These are phyloP conservation scores for Micromesistius poutassou DNA, from an alignment of 2,797 vertebrate genomes.

Conservation along the genomic window DNA sequence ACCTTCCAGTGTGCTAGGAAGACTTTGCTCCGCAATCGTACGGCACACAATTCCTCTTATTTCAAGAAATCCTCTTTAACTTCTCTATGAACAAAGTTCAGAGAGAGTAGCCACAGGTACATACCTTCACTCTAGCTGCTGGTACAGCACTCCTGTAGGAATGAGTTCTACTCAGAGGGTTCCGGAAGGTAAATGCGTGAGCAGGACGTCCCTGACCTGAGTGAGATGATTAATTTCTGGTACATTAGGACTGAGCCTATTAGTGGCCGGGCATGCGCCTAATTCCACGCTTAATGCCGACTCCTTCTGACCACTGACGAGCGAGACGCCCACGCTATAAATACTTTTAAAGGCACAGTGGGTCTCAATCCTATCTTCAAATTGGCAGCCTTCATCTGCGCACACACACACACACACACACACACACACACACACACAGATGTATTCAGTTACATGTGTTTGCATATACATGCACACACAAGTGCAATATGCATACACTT, in stretches of 20 bases:
- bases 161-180: background rate
- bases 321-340: slow-evolving; percentile 57
- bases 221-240: slow-evolving; percentile 69
- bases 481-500: slow-evolving; percentile 16
- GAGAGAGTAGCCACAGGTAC: slow-evolving; percentile 25
- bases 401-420: slow-evolving; percentile 16
- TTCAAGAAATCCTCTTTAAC: background rate
- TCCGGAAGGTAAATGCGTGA: slow-evolving; percentile 19
- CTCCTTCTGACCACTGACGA: slow-evolving; percentile 47
- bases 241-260: slow-evolving; percentile 71
- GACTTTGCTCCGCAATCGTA: background rate
- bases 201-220: slow-evolving; percentile 18
- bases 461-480: slow-evolving; percentile 13
- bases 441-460: slow-evolving; percentile 40
- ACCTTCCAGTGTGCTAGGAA: background rate
- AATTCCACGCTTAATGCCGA: slow-evolving; percentile 59
- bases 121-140: slow-evolving; percentile 53
- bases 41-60: background rate
- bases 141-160: background rate
- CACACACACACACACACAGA: slow-evolving; percentile 36
- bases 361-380: slow-evolving; percentile 30
- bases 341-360: slow-evolving; percentile 68
- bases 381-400: slow-evolving; percentile 5
- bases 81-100: background rate
- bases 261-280: slow-evolving; percentile 57